A percentile compares a stretch with the other conserved stretches of the same genome.
Conservation (phyloP, 2,797 vertebrate genomes). For the Geotrypetes seraphini region DNA sequence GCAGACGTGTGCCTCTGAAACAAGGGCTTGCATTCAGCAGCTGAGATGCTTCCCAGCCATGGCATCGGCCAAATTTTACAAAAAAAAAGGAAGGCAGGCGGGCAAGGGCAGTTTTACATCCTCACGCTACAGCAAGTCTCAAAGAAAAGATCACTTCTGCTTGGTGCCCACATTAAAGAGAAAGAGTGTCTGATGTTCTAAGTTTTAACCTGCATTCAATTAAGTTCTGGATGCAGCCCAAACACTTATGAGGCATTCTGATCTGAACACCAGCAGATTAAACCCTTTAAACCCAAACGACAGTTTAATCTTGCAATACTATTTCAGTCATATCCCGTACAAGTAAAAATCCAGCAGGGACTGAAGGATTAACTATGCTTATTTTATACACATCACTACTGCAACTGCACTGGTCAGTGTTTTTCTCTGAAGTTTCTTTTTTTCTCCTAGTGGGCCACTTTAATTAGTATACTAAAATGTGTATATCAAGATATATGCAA, state of each 20-base stretch:
- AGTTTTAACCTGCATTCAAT: conserved; percentile 46
- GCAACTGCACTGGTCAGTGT: too few relatives aligned
- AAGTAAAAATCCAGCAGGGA: conserved; percentile 21
- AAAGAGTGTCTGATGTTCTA: conserved; percentile 19
- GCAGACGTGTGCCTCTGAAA: conserved; percentile 76
- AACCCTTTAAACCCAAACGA: conserved; percentile 58
- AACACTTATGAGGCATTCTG: conserved; percentile 42
- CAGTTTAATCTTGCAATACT: conserved; percentile 59
- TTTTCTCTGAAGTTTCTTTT: too few relatives aligned
- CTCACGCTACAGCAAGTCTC: conserved; percentile 45
- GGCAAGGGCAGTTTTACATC: conserved; percentile 34
- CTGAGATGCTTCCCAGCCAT: conserved; percentile 15
- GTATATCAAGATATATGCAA: too few relatives aligned
- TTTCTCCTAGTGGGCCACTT: too few relatives aligned
- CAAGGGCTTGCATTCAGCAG: conserved; percentile 58
- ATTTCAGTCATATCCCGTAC: conserved; percentile 27
- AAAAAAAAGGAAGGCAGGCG: too few relatives aligned
- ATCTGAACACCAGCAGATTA: conserved; percentile 60
- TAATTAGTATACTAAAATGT: too few relatives aligned
- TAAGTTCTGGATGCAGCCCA: conserved; percentile 39
- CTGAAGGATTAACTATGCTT: conserved; percentile 22
- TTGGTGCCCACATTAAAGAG: conserved; percentile 29
- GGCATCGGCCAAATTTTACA: too few relatives aligned
- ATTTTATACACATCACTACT: too few relatives aligned
- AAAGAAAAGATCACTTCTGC: conserved; percentile 51